Conservation (phyloP, 53 echinoderm and acorn worm genomes). For the Echinometra lucunter region DNA sequence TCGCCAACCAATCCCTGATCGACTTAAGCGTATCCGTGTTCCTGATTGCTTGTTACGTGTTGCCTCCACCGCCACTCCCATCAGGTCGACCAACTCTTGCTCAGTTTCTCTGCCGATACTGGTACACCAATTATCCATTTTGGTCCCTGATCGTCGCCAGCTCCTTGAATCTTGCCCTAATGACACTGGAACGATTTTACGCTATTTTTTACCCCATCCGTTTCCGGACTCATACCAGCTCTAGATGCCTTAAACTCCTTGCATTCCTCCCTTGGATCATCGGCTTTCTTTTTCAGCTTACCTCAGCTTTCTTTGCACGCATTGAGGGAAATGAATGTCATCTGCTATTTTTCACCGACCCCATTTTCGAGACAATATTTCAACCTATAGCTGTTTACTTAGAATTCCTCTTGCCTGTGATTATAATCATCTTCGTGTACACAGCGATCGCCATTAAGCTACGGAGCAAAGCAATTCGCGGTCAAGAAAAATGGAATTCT, state of each 20-base stretch:
- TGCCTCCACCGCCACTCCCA: slow-evolving; percentile 17
- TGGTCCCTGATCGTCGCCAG: slow-evolving; percentile 45
- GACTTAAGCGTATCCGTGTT: slow-evolving; percentile 2
- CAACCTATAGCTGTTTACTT: neutral
- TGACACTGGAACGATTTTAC: slow-evolving; percentile 37
- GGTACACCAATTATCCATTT: slow-evolving; percentile 35
- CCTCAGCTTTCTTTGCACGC: neutral
- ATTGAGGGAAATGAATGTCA: slow-evolving; percentile 14
- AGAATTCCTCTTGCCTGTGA: slow-evolving; percentile 26
- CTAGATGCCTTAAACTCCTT: neutral
- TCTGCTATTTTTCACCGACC: neutral
- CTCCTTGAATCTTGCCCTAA: slow-evolving; percentile 17
- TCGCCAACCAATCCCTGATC: slow-evolving; percentile 57
- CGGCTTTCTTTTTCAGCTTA: slow-evolving; percentile 35
- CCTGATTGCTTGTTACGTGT: neutral
- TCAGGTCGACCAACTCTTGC: neutral
- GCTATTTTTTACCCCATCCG: slow-evolving; percentile 39
- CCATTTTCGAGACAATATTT: neutral
- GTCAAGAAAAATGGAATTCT: neutral
- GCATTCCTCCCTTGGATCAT: slow-evolving; percentile 23
- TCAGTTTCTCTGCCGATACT: slow-evolving; percentile 17
- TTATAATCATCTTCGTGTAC: slow-evolving; percentile 37
- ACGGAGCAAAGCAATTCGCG: neutral
- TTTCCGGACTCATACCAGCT: neutral
- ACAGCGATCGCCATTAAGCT: neutral